phyloP scores from a whole-genome alignment of 2,113 vertebrate species.

The Craseonycteris thonglongyai region DNA sequence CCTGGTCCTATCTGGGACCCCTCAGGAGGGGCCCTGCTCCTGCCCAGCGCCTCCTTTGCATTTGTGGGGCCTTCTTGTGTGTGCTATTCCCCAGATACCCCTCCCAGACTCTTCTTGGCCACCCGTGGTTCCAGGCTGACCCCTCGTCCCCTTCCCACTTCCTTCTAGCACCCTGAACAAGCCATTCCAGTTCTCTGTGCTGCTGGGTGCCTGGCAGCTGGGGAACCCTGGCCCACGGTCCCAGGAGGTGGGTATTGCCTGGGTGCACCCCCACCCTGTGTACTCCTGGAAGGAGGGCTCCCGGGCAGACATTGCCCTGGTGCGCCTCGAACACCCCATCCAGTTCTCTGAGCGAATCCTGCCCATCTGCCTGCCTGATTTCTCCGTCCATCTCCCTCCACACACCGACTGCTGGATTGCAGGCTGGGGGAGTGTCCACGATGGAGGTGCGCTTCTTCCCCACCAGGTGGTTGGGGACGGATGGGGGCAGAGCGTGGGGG shows the following conservation, averaged over 20 bases:
- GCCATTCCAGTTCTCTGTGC: conserved; percentile 37
- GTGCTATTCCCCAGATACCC: not conserved
- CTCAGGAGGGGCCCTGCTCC: not conserved
- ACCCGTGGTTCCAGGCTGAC: not conserved
- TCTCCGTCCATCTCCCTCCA: not conserved
- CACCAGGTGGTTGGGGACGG: not conserved
- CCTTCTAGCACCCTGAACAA: conserved; percentile 18
- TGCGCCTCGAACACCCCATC: conserved; percentile 53
- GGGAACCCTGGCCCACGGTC: conserved; percentile 49
- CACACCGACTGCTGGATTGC: conserved; percentile 64
- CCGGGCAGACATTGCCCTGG: conserved; percentile 68
- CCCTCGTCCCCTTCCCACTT: not conserved
- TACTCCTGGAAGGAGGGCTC: conserved; percentile 60
- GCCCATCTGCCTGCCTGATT: conserved; percentile 69
- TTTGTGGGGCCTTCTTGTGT: not conserved
- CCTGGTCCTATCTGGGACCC: not conserved
- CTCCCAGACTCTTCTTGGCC: not conserved
- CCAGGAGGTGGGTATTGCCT: conserved; percentile 46
- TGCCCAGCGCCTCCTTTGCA: not conserved
- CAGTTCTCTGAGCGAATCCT: conserved; percentile 49
- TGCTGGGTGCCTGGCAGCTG: conserved; percentile 70
- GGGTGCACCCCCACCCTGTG: conserved; percentile 51
- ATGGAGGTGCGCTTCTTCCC: conserved; percentile 40
- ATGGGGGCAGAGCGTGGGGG: not conserved
- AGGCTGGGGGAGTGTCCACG: conserved; percentile 64